Percentiles rank a stretch among this genome's conserved stretches.
Evolutionary conservation across 2,888 invertebrate species (phyloP).

Genomic region (Neoitamus cyanurus): DNA sequence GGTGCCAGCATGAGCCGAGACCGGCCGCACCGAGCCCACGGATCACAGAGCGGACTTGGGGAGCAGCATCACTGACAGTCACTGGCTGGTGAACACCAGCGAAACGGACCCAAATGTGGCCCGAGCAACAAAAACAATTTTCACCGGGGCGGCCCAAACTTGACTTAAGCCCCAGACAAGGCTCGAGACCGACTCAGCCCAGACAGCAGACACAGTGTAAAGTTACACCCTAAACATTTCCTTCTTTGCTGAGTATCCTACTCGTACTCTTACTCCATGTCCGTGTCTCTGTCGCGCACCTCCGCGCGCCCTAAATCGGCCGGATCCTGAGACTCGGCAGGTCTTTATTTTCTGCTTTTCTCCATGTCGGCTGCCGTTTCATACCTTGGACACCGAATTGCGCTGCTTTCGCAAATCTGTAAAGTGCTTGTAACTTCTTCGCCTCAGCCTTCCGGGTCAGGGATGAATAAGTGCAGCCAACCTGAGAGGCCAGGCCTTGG

Average conservation of each 20-base stretch:
- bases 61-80: slow-evolving; percentile 2
- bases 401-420: neutral
- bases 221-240: slow-evolving; percentile 30
- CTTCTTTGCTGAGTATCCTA: slow-evolving; percentile 10
- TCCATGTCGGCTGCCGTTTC: neutral
- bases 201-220: slow-evolving; percentile 42
- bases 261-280: neutral
- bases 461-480: slow-evolving; percentile 36
- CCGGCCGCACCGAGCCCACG: neutral
- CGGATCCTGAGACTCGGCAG: neutral
- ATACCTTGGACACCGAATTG: neutral
- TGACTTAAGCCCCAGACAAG: slow-evolving; percentile 22
- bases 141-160: neutral
- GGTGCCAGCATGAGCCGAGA: slow-evolving; percentile 1
- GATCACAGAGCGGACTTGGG: neutral
- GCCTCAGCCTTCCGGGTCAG: slow-evolving; percentile 44
- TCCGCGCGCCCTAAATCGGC: neutral
- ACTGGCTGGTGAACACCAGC: neutral
- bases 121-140: slow-evolving; percentile 25
- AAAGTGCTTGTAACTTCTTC: slow-evolving; percentile 39
- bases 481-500: neutral
- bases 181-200: neutral
- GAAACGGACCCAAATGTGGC: neutral
- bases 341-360: neutral
- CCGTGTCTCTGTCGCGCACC: neutral